Base-by-base conservation (phyloP, 2,888 invertebrate genomes). In the Limenitis arthemis region DNA sequence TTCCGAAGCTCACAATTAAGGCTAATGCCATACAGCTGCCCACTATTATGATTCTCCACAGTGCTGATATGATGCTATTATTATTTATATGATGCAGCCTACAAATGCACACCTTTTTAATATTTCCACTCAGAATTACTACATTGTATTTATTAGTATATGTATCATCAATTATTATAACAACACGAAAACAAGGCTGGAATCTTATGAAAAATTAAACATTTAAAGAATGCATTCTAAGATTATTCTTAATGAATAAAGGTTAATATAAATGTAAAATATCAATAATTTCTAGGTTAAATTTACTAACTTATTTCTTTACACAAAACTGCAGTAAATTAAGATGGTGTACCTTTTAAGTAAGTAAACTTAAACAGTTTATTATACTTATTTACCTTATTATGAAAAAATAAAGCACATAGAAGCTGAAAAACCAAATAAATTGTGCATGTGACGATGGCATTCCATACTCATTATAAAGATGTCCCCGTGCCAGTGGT, bases 361-460 rank as follows among this genome's bases (percentile, higher is more conserved):
- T n/a, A n/a, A n/a, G n/a, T n/a, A n/a, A n/a, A n/a, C n/a, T n/a
- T n/a, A n/a, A n/a, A n/a, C 20, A 20, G 20, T 3, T 20, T 29
- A 8, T 33, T 47, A 41, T 44, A 34, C 31, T 29, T 49, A 54
- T 72, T 85, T 86, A 96, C 96, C 96, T 93, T 69, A 96, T 91
- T 70, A 94, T 89, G 68, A 96, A 91, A 82, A 96, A 96, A 77
- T 94, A 92, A 60, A 92, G 88, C 61, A 94, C 90, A 80, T 96
- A 97, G 47, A 91, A 89, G 61, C 94, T 90, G 79, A 96, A 95
- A 80, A 96, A 97, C 94, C 95, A 95, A 86, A 94, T 92, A 75
- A 95, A 94, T 81, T 96, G 96, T 65, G 96, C 89, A 87, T 97
- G 97, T 57, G 94, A 93, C 33, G 96, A 96, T 50, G 96, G 97